Evolutionary conservation across 2,797 vertebrate species (phyloP).

Genomic region (Smutsia gigantea): DNA sequence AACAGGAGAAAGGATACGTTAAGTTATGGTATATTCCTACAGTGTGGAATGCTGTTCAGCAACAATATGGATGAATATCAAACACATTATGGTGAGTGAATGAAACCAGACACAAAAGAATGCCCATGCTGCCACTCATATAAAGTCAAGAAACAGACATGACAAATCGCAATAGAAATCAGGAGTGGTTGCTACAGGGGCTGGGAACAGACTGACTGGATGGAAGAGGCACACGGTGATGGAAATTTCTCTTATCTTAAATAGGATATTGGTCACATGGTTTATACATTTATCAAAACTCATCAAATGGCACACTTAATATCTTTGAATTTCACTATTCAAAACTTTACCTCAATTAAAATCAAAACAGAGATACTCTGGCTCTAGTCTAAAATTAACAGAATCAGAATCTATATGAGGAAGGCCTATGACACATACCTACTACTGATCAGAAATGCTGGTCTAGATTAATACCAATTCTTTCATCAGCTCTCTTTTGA

Average conservation of each 20-base stretch:
- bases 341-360: slow-evolving; percentile 19
- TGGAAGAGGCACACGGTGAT: neutral
- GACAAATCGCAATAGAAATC: neutral
- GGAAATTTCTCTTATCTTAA: neutral
- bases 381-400: neutral
- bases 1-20: neutral
- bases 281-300: neutral
- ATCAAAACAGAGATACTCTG: neutral
- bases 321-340: neutral
- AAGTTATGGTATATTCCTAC: neutral
- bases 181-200: neutral
- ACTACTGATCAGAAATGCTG: neutral
- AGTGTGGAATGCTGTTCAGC: neutral
- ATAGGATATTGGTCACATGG: neutral
- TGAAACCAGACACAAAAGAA: neutral
- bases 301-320: neutral
- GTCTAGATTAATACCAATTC: neutral
- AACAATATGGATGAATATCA: neutral
- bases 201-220: neutral
- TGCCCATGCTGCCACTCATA: neutral
- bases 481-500: neutral
- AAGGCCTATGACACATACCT: neutral
- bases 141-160: neutral
- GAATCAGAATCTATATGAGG: neutral
- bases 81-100: neutral